Evolutionary conservation across 2,113 vertebrate species (phyloP).

Genomic region (Ia io): DNA sequence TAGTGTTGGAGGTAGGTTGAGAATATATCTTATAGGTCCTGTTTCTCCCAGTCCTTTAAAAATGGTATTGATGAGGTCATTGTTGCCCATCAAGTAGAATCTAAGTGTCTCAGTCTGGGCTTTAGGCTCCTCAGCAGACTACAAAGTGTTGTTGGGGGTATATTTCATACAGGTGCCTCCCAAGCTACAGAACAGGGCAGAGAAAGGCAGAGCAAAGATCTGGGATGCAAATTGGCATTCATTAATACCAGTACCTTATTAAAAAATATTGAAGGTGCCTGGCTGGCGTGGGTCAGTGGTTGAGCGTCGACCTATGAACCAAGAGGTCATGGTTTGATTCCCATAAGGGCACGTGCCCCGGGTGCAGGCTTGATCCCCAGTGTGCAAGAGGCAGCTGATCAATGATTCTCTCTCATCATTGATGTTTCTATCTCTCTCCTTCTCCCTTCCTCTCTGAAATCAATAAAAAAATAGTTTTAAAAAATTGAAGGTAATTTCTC

Average conservation of each 20-base stretch:
- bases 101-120: background rate
- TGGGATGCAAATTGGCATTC: background rate
- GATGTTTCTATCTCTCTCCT: too few species aligned
- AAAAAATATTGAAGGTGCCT: background rate
- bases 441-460: too few species aligned
- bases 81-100: background rate
- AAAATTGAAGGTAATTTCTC: background rate
- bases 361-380: too few species aligned
- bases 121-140: background rate
- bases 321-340: too few species aligned
- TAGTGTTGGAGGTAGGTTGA: background rate
- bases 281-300: too few species aligned
- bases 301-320: too few species aligned
- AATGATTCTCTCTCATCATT: too few species aligned
- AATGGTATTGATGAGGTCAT: background rate
- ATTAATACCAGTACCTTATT: background rate
- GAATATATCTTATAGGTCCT: background rate
- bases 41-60: slow-evolving; percentile 5
- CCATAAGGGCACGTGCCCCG: too few species aligned
- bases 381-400: too few species aligned
- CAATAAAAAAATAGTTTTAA: too few species aligned
- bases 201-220: background rate
- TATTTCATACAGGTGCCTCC: background rate
- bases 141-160: background rate
- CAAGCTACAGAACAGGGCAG: background rate